Base-by-base conservation (phyloP, 1,140 invertebrate genomes). In the Nasonia giraulti region DNA sequence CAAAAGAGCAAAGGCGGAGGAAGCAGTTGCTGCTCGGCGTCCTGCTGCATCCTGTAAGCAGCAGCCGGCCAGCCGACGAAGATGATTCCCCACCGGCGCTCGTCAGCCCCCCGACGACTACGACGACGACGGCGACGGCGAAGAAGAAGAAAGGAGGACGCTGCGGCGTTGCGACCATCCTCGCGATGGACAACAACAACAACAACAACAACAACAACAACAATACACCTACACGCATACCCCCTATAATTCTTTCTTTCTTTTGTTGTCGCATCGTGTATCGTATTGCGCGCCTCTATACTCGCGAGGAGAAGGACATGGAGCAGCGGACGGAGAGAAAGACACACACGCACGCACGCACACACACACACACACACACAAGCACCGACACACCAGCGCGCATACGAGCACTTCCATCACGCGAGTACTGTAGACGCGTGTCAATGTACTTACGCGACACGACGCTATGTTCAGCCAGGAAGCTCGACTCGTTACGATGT, bases 1-100 rank as follows among this genome's bases (percentile, higher is more conserved):
- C 97, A 97, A 94, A 98, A 98, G 93, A 98, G 97, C 94, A 98
- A 98, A 96, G 97, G 97, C 86, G 97, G 97, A 86, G 97, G 96
- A 85, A 97, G 96, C 94, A 97, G 96, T 95, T 98, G 97, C 95
- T 98, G 97, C 94, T 97, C 96, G 88, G 95, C 97, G 87, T 97
- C 96, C 84, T 98, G 97, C 94, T 96, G 96, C 94, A 98, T 98
- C 95, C 95, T 98, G 95, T 98, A 97, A 97, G 47, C 77, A 40
- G 55, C 20, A 31, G 68, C 31, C 14, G 2, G n/a, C 31, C 68
- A 62, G 55, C 14, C 17, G 55, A 62, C 50, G 55, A 62, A 62
- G 7, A 62, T 62, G 55, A 62, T 50, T 62, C 20, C 55, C 55
- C 55, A 62, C 55, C 55, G 55, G 55, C 55, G 55, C 55, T 62